Conservation (phyloP, 2,888 invertebrate genomes). For the Epistrophella euchroma region DNA sequence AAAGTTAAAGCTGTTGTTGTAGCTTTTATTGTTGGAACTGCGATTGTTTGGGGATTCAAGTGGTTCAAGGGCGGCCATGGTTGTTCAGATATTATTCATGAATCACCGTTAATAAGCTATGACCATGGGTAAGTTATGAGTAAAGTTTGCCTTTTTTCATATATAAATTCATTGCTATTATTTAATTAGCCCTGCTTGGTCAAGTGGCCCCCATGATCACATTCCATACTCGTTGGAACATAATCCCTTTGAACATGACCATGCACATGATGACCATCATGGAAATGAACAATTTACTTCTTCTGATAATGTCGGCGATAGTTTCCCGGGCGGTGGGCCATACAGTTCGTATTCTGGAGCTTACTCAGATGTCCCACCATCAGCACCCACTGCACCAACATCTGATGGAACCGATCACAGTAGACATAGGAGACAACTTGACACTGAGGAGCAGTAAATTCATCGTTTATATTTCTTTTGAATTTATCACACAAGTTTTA, state of each 20-base stretch:
- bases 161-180: background rate
- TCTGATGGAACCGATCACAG: constrained; percentile 77
- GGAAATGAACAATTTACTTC: constrained; percentile 77
- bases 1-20: constrained; percentile 83
- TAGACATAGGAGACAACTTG: constrained; percentile 71
- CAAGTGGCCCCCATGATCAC: constrained; percentile 78
- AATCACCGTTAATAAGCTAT: constrained; percentile 78
- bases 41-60: constrained; percentile 81
- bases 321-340: constrained; percentile 71
- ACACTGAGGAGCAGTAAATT: constrained; percentile 81
- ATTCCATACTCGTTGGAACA: constrained; percentile 79
- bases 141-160: background rate
- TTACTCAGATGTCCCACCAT: constrained; percentile 61
- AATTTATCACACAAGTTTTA: background rate
- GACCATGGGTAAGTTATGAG: constrained; percentile 82
- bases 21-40: constrained; percentile 82
- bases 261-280: constrained; percentile 77
- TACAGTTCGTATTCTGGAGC: constrained; percentile 69
- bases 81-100: constrained; percentile 76
- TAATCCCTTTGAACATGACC: constrained; percentile 80
- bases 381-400: constrained; percentile 19
- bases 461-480: background rate
- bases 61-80: constrained; percentile 79
- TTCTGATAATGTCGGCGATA: constrained; percentile 78
- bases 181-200: constrained; percentile 78